phyloP scores from a whole-genome alignment of 2,113 vertebrate genomes.

The Ceuthmochares aereus region DNA sequence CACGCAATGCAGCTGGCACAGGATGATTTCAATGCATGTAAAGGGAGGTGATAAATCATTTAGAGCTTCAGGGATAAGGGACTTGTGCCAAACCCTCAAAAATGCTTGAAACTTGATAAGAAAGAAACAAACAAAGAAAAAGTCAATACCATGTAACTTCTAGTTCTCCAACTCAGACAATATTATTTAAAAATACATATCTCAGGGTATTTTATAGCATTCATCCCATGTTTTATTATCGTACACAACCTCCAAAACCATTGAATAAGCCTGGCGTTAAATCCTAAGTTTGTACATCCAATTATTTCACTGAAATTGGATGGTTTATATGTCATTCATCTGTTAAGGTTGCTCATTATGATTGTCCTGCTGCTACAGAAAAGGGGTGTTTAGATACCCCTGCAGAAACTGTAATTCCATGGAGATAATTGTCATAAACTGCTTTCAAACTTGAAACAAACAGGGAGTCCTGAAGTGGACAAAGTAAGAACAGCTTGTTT shows the following conservation, averaged over 20 bases:
- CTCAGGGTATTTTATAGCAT: not conserved
- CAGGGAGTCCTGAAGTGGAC: not conserved
- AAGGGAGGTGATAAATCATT: conserved; percentile 45
- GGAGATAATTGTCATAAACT: not conserved
- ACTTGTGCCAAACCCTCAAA: conserved; percentile 64
- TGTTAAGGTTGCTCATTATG: not conserved
- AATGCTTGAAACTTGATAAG: conserved; percentile 62
- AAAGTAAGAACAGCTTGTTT: not conserved
- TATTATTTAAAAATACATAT: not conserved
- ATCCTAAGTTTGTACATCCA: not conserved
- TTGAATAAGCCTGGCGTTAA: not conserved
- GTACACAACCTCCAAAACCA: not conserved
- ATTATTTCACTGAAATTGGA: not conserved
- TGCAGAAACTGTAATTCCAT: not conserved
- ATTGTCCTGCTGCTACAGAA: not conserved
- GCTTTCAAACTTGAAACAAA: not conserved
- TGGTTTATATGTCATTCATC: not conserved
- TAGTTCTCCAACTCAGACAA: not conserved
- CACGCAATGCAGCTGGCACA: conserved; percentile 4
- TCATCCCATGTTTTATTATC: not conserved
- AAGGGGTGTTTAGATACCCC: not conserved
- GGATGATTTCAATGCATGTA: not conserved
- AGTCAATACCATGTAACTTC: not conserved
- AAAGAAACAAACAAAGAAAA: conserved; percentile 46
- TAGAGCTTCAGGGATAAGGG: conserved; percentile 36